phyloP scores from a whole-genome alignment of 2,113 vertebrate species.

The Coreoperca whiteheadi region DNA sequence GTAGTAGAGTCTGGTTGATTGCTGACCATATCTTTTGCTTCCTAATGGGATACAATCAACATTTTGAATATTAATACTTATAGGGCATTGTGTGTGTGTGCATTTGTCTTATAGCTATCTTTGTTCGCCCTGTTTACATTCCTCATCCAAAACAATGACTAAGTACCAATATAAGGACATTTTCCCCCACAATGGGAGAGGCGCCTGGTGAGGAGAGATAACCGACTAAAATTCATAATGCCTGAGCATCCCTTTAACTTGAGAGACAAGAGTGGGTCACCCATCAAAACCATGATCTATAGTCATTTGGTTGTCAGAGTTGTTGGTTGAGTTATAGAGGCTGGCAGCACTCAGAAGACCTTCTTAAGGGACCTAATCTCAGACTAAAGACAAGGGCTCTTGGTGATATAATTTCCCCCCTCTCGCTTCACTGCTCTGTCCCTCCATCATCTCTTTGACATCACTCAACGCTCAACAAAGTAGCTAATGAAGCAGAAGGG shows the following conservation, averaged over 20 bases:
- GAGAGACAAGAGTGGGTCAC: constrained; percentile 68
- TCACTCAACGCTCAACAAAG: constrained; percentile 84
- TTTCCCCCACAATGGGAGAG: constrained; percentile 58
- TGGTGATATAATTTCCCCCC: constrained; percentile 61
- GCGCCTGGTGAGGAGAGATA: constrained; percentile 71
- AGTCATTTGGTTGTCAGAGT: constrained; percentile 74
- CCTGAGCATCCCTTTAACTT: constrained; percentile 66
- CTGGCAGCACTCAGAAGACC: constrained; percentile 59
- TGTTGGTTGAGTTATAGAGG: constrained; percentile 70
- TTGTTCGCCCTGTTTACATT: constrained; percentile 65
- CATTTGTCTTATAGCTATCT: constrained; percentile 53
- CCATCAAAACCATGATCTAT: constrained; percentile 75
- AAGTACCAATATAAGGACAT: constrained; percentile 59
- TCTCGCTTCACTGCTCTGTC: constrained; percentile 71
- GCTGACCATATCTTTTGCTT: constrained; percentile 47
- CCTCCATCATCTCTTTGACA: constrained; percentile 83
- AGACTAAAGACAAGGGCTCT: constrained; percentile 70
- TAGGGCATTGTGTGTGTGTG: not conserved
- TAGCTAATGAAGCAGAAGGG: constrained; percentile 84
- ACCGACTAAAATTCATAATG: constrained; percentile 71
- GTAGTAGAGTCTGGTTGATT: constrained; percentile 46
- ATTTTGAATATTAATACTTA: constrained; percentile 51
- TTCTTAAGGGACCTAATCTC: constrained; percentile 70
- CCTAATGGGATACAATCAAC: constrained; percentile 32
- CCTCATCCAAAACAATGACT: constrained; percentile 72